Conservation (phyloP, 2,113 vertebrate species). For the Ceuthmochares aereus region DNA sequence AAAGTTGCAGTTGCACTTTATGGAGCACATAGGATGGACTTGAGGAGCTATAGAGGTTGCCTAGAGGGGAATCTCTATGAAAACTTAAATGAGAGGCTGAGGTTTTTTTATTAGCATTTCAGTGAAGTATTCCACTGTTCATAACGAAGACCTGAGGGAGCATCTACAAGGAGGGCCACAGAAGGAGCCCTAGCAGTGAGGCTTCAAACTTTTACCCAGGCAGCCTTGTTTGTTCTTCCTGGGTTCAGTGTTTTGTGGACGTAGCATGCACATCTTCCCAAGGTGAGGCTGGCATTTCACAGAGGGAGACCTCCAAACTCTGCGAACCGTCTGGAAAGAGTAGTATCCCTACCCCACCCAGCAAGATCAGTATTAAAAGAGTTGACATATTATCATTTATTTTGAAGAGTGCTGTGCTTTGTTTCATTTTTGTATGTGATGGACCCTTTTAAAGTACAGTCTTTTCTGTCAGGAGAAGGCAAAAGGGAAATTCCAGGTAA, state of each 20-base stretch:
- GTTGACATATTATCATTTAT: neutral
- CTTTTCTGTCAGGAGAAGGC: neutral
- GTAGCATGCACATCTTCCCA: neutral
- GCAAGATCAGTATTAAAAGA: neutral
- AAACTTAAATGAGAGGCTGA: accelerated
- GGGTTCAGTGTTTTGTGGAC: neutral
- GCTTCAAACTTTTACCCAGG: neutral
- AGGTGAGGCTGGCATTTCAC: neutral
- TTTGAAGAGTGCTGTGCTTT: neutral
- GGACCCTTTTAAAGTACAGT: neutral
- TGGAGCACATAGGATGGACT: neutral
- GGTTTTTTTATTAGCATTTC: neutral
- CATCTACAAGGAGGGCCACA: neutral
- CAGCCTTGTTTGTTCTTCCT: neutral
- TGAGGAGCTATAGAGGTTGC: neutral
- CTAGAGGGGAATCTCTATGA: neutral
- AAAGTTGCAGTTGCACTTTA: neutral
- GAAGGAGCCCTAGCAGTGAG: neutral
- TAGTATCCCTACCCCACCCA: neutral
- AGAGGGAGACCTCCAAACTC: neutral
- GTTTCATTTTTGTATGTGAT: neutral
- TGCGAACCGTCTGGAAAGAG: neutral
- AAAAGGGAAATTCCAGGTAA: neutral
- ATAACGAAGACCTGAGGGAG: neutral
- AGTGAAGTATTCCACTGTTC: neutral